These are phyloP conservation scores for Mus minutoides DNA, from an alignment of 2,797 vertebrate genomes.

Conservation along the genomic window DNA sequence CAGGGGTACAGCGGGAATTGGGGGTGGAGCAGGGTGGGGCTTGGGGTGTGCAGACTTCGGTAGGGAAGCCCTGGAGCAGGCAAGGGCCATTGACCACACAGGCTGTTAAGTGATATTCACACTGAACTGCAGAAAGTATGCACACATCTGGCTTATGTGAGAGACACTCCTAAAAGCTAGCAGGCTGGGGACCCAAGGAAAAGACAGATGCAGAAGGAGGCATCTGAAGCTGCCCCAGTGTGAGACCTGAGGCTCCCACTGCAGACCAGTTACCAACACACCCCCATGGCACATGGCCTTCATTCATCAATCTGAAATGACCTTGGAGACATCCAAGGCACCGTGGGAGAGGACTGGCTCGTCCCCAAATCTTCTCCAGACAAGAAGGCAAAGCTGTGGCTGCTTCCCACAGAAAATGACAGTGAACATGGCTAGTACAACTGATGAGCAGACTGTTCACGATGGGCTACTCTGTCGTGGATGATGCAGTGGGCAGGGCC, in stretches of 20 bases:
- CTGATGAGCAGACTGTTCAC: no score
- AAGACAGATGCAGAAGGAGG: not conserved
- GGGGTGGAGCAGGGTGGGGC: not conserved
- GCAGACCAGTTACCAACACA: no score
- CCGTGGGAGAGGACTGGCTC: not conserved
- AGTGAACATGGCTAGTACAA: accelerated
- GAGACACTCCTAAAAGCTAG: not conserved
- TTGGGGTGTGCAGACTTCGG: not conserved
- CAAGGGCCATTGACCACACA: no score
- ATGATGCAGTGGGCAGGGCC: not conserved
- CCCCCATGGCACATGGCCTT: not conserved
- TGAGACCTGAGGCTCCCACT: not conserved
- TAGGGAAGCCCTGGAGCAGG: not conserved
- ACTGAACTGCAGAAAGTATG: not conserved
- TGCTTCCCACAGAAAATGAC: not conserved
- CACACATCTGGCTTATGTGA: not conserved
- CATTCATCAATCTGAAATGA: not conserved
- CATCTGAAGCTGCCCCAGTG: not conserved
- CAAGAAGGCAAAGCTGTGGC: accelerated
- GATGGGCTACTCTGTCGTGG: not conserved
- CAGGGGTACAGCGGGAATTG: not conserved
- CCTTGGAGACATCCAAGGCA: not conserved
- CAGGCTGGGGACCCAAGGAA: no score
- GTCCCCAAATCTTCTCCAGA: not conserved
- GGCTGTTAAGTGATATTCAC: not conserved